Base-by-base conservation (phyloP, 2,797 vertebrate genomes). In the Sebastes alutus region DNA sequence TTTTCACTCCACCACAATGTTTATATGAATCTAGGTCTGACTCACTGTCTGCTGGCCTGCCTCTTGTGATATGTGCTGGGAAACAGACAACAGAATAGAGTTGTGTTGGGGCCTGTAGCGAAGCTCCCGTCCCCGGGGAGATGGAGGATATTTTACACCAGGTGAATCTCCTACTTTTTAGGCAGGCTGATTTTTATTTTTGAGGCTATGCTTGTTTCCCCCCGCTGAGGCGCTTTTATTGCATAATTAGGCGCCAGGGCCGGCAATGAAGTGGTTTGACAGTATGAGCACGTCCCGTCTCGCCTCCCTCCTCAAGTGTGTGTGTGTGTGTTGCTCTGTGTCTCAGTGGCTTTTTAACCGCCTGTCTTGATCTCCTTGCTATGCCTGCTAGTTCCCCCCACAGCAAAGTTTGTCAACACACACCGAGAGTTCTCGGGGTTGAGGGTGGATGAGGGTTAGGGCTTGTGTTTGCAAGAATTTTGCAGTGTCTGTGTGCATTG, bases 231-330 rank as follows among this genome's bases (percentile, higher is more conserved):
- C 78, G 22, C 75, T 90, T 89, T 90, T 92, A 92, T 93, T 92
- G 93, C 90, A 92, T 94, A 94, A 94, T 94, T 92, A 93, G 93
- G 83, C 63, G 77, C 80, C 75, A 72, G 68, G 82, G 78, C 90
- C 75, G 73, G 81, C 87, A 77, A 80, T 93, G 91, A 90, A 91
- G 86, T 83, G 88, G 76, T 91, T 94, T 92, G 93, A 94, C 94
- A 95, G 93, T 92, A 90, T 90, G 92, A 93, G 93, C 93, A 94
- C 92, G 90, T 93, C 90, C 79, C 27, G 86, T 89, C 92, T 94
- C 78, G 86, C 83, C 87, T 93, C 81, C 75, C 80, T 84, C 71
- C 83, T 91, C 85, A 85, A 86, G 81, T 88, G 75, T 85, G 81
- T 89, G 83, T 89, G 83, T 87, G 76, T 81, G 78, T 88, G 83